A percentile compares a stretch with the other conserved stretches of the same genome.
phyloP scores from a whole-genome alignment of 2,888 invertebrate species.

The Galerucella calmariensis region DNA sequence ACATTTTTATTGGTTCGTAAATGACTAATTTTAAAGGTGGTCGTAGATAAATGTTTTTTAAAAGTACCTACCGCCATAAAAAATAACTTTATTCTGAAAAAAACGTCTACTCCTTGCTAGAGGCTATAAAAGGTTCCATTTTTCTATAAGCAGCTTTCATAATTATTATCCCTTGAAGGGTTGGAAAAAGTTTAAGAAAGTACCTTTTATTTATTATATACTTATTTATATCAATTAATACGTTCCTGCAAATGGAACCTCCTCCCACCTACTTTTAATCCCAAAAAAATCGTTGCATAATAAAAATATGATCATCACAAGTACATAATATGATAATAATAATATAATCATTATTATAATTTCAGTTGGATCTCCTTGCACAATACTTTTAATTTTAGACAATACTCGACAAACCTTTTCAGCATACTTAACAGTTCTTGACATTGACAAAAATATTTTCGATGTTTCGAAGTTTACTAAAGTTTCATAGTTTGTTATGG shows the following conservation, averaged over 20 bases:
- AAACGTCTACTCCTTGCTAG: no score
- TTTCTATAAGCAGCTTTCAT: no score
- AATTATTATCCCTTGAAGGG: no score
- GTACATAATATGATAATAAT: conserved; percentile 30
- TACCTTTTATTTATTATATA: no score
- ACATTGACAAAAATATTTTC: conserved; percentile 7
- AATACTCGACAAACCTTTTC: conserved; percentile 35
- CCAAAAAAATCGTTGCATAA: conserved; percentile 9
- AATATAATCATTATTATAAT: conserved; percentile 28
- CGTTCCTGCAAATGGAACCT: neutral
- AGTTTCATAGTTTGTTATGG: neutral
- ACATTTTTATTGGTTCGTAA: no score
- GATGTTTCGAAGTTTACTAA: neutral
- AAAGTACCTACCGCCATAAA: no score
- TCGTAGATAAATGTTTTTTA: no score
- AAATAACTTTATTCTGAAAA: no score
- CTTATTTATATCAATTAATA: neutral
- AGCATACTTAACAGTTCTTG: conserved; percentile 37
- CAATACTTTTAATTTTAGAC: conserved; percentile 41
- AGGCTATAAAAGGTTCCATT: no score
- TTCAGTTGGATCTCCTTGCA: conserved; percentile 34
- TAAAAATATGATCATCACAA: conserved; percentile 19
- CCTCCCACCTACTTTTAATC: neutral
- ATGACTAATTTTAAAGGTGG: no score
- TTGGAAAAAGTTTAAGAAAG: no score